phyloP scores from a whole-genome alignment of 2,888 invertebrate species.

The Drosophila pseudotakahashii region DNA sequence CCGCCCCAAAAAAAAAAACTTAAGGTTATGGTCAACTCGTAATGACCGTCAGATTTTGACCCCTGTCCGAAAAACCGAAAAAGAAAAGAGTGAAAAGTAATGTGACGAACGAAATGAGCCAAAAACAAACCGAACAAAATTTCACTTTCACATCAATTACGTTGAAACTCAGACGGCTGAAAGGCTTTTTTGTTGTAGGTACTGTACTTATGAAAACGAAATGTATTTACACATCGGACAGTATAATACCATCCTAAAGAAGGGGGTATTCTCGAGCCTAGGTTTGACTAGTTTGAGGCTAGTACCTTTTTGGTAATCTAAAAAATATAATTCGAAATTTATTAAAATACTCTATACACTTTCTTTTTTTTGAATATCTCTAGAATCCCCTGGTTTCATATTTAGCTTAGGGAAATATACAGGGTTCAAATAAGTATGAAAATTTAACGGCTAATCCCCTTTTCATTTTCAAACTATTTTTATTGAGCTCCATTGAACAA shows the following conservation, averaged over 20 bases:
- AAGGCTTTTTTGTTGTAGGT: slow-evolving; percentile 46
- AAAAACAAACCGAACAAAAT: slow-evolving; percentile 54
- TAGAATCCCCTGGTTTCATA: too few relatives aligned
- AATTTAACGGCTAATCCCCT: too few relatives aligned
- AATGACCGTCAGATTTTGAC: slow-evolving; percentile 41
- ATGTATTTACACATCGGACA: neutral
- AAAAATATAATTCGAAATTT: too few relatives aligned
- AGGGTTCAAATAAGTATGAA: too few relatives aligned
- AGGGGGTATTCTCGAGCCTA: neutral
- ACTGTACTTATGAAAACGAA: slow-evolving; percentile 60
- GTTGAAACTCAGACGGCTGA: slow-evolving; percentile 47
- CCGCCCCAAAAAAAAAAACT: slow-evolving; percentile 31
- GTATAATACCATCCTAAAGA: neutral
- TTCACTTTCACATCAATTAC: slow-evolving; percentile 78
- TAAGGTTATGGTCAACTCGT: slow-evolving; percentile 74
- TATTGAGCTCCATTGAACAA: neutral
- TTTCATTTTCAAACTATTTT: neutral
- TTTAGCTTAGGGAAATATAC: too few relatives aligned
- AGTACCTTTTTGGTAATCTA: too few relatives aligned
- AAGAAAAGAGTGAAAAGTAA: slow-evolving; percentile 40
- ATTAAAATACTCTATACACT: too few relatives aligned
- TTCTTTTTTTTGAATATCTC: too few relatives aligned
- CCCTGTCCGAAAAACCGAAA: slow-evolving; percentile 17
- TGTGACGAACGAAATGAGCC: slow-evolving; percentile 20
- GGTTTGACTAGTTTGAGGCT: neutral